Conservation (phyloP, 2,113 vertebrate species). For the Ictalurus punctatus region DNA sequence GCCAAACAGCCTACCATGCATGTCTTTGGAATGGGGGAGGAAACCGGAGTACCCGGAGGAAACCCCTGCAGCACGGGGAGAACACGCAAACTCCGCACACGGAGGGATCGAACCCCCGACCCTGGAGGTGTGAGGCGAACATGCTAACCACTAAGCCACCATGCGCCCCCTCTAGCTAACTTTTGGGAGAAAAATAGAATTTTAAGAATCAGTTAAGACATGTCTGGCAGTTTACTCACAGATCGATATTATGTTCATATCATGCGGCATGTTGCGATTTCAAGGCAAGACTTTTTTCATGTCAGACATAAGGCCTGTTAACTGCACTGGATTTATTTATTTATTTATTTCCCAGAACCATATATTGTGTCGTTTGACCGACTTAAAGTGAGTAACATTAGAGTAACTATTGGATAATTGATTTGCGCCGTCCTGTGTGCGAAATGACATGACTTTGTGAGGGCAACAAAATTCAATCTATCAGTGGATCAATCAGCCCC, state of each 20-base stretch:
- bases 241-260: neutral
- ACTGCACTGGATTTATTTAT: neutral
- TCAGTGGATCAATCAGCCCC: constrained; percentile 31
- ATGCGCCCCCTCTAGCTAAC: too few species aligned
- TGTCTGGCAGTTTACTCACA: neutral
- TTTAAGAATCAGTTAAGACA: neutral
- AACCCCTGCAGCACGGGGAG: too few species aligned
- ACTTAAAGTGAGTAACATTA: neutral
- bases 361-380: neutral
- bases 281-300: neutral
- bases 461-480: neutral
- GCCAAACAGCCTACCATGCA: too few species aligned
- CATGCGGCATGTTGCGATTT: neutral
- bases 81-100: too few species aligned
- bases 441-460: neutral
- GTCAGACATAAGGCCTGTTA: neutral
- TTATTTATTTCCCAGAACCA: neutral
- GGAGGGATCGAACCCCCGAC: too few species aligned
- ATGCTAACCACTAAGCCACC: too few species aligned
- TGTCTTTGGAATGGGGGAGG: too few species aligned
- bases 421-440: neutral
- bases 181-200: neutral
- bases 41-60: too few species aligned
- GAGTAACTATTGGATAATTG: neutral
- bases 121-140: too few species aligned